A percentile compares a stretch with the other conserved stretches of the same genome.
These are phyloP conservation scores for Protobothrops flavoviridis DNA, from an alignment of 2,113 vertebrate genomes.

Conservation along the genomic window DNA sequence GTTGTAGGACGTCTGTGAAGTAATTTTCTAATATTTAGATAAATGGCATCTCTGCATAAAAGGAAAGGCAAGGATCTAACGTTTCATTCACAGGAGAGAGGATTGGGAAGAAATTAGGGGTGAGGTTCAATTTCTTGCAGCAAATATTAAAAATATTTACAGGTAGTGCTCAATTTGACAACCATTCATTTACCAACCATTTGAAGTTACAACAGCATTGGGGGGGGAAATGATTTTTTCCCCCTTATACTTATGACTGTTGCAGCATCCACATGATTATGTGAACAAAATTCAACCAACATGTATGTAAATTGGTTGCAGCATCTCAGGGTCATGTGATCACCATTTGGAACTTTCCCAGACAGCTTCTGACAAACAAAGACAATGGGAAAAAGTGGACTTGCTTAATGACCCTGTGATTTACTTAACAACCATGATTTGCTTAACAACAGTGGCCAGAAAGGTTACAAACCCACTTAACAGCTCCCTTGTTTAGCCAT, in stretches of 20 bases:
- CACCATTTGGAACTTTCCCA: background rate
- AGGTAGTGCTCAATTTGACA: background rate
- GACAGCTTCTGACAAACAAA: background rate
- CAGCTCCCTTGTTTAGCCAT: background rate
- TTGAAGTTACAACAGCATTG: background rate
- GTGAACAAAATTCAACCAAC: background rate
- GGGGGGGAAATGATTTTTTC: rapidly evolving
- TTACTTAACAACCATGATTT: background rate
- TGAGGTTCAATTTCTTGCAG: background rate
- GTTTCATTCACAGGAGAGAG: background rate
- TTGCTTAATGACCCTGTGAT: background rate
- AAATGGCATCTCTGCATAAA: background rate
- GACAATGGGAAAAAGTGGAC: background rate
- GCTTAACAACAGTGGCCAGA: background rate
- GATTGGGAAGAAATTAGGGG: background rate
- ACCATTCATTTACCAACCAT: background rate
- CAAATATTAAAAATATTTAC: background rate
- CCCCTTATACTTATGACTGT: too few species aligned
- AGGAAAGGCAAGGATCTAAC: background rate
- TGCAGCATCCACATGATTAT: background rate
- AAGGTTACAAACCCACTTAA: background rate
- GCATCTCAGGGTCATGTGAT: background rate
- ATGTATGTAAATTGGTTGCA: background rate
- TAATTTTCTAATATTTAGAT: background rate
- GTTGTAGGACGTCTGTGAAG: background rate